Evolutionary conservation across 2,113 vertebrate species (phyloP).

Genomic region (Semnopithecus entellus): DNA sequence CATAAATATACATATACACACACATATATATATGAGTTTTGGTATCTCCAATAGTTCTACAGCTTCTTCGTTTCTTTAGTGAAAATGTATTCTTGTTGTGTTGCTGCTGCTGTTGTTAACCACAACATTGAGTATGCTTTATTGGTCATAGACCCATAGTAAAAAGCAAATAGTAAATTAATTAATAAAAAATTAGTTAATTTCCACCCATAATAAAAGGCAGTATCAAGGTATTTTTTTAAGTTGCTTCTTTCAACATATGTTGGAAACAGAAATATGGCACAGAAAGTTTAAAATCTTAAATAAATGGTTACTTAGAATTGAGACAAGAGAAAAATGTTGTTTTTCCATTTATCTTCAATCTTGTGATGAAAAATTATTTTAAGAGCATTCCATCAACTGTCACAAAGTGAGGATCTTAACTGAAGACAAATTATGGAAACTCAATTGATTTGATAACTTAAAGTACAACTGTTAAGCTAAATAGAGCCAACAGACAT

Average conservation of each 20-base stretch:
- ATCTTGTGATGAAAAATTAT: conserved; percentile 52
- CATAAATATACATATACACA: too few relatives aligned
- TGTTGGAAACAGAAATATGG: conserved; percentile 49
- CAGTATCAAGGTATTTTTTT: neutral
- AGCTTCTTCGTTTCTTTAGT: neutral
- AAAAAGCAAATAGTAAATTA: neutral
- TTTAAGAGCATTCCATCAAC: conserved; percentile 72
- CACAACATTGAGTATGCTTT: neutral
- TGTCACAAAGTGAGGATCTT: conserved; percentile 28
- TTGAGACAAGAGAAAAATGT: neutral
- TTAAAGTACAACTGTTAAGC: conserved; percentile 17
- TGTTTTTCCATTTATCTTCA: conserved; percentile 28
- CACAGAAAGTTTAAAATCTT: conserved; percentile 54
- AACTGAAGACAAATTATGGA: conserved; percentile 48
- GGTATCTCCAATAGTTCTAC: neutral
- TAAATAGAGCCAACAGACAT: neutral
- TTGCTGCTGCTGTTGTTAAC: neutral
- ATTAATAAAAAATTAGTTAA: neutral
- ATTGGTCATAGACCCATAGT: neutral
- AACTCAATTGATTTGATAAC: conserved; percentile 8
- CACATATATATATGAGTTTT: neutral
- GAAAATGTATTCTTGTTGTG: neutral
- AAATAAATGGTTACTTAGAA: neutral
- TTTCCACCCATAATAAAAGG: neutral
- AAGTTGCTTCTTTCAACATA: conserved; percentile 39